Base-by-base conservation (phyloP, 2,113 vertebrate species). In the Chlorodrepanis virens region DNA sequence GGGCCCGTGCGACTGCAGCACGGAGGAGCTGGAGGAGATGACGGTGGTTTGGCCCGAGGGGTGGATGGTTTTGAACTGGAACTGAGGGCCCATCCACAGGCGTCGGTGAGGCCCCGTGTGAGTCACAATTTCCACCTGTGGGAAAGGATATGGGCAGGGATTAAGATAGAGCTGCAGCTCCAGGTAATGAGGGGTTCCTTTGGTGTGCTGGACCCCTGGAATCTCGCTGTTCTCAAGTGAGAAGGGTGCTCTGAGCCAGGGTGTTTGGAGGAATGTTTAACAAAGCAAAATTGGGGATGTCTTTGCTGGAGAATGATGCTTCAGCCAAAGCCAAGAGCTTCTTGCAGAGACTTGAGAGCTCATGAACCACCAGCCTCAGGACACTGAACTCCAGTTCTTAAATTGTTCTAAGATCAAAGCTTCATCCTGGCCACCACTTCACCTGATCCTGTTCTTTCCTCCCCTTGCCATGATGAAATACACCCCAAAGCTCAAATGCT, bases 1-100 rank as follows among this genome's bases (percentile, higher is more conserved):
- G 6, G 99, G 99, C 19, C 99, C 99, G 20, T 99, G 99, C 11
- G 99, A 99, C 97, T 99, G 99, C 74, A 99, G 98, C 95, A 99
- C 99, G 0, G 99, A 99, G 29, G 99, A 99, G 31, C 99, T 99
- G 82, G 99, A 99, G 27, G 99, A 99, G 95, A 99, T 99, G 92
- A 99, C 98, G 0, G 99, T 99, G 47, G 99, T 99, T 94, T 99
- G 99, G 83, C 99, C 99, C 1, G 99, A 99, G 24, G 99, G 99
- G n/a, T 99, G 99, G 93, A 99, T 99, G 25, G 99, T 99, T 98
- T 99, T 99, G 95, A 99, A 99, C 97, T 99, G 99, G 97, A 99
- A 99, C 98, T 99, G 99, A 4, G 99, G 99, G 60, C 99, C 99
- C 99, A 99, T 99, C 99, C 99, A 99, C 5, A 99, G 98, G 35